These are phyloP conservation scores for Python bivittatus DNA, from an alignment of 2,113 vertebrate genomes.

Conservation along the genomic window DNA sequence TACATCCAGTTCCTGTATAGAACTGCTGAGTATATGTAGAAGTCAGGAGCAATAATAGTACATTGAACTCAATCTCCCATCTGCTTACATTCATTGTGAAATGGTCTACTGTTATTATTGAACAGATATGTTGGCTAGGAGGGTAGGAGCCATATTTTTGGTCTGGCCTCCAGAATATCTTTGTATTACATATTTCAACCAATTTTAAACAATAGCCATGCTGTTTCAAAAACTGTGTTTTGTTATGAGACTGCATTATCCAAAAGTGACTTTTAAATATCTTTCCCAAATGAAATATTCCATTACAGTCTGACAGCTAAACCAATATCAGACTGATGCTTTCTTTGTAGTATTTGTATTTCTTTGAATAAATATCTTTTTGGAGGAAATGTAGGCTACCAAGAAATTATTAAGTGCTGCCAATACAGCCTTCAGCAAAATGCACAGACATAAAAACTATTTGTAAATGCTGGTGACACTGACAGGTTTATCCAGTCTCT, in stretches of 20 bases:
- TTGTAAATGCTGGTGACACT: slow-evolving; percentile 46
- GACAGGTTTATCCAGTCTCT: slow-evolving; percentile 54
- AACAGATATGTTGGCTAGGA: background rate
- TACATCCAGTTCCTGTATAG: background rate
- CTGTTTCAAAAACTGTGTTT: background rate
- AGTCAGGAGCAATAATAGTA: background rate
- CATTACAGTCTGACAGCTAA: background rate
- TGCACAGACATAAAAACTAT: slow-evolving; percentile 40
- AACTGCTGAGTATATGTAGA: background rate
- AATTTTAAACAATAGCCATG: background rate
- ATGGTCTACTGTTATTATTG: background rate
- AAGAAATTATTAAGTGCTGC: slow-evolving; percentile 34
- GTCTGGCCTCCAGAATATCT: background rate
- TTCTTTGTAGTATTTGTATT: background rate
- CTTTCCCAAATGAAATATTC: background rate
- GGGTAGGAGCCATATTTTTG: background rate
- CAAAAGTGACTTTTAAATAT: background rate
- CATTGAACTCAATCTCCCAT: background rate
- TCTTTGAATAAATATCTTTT: background rate
- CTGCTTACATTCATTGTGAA: background rate
- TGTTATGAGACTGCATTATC: background rate
- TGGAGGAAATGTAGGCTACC: background rate
- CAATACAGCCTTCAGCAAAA: background rate
- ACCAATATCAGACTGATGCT: background rate
- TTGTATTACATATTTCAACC: background rate